Evolutionary conservation across 2,113 vertebrate genomes (phyloP).

Genomic region (Leptocoma aspasia): DNA sequence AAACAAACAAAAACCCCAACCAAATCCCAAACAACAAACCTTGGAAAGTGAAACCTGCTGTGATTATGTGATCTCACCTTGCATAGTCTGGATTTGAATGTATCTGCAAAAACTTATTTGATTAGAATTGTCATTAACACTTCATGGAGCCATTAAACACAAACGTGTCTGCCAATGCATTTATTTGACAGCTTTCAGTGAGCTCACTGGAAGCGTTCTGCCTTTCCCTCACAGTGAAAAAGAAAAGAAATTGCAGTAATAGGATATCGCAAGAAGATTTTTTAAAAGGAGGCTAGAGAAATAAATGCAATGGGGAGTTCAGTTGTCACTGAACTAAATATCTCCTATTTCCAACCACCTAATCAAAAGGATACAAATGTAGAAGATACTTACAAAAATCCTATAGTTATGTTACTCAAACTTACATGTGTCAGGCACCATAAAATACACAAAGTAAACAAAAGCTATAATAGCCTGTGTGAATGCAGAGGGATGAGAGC

Average conservation of each 20-base stretch:
- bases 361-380: background rate
- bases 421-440: background rate
- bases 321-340: background rate
- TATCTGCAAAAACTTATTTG: background rate
- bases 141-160: background rate
- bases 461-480: background rate
- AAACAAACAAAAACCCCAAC: background rate
- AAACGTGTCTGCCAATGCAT: background rate
- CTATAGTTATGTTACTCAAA: background rate
- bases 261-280: background rate
- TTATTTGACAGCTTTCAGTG: background rate
- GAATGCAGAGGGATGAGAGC: background rate
- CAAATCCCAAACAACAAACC: background rate
- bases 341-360: background rate
- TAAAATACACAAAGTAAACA: background rate
- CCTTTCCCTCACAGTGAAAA: background rate
- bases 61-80: background rate
- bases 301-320: background rate
- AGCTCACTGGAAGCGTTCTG: background rate
- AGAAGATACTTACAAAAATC: background rate
- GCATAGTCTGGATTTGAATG: background rate
- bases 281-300: background rate
- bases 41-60: background rate
- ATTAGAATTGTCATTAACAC: slow-evolving; percentile 8
- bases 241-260: background rate